Evolutionary conservation across 1,140 invertebrate species (phyloP).

Genomic region (Portunus trituberculatus): DNA sequence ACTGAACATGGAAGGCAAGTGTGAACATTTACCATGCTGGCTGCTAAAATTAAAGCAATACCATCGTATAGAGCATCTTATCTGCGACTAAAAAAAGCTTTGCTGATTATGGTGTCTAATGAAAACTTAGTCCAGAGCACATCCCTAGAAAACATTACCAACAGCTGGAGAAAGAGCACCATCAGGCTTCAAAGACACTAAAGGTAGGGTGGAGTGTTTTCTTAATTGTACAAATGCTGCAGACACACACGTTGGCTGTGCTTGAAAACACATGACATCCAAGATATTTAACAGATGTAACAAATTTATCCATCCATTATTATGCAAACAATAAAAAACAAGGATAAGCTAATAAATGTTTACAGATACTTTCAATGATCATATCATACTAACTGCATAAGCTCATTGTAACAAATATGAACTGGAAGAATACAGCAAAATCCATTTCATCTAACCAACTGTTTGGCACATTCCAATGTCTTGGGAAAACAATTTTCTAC

Average conservation of each 20-base stretch:
- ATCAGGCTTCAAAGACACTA: too few species aligned
- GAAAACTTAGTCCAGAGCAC: neutral
- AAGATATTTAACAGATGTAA: neutral
- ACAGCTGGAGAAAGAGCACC: neutral
- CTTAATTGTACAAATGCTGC: conserved; percentile 11
- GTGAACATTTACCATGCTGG: too few species aligned
- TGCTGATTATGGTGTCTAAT: neutral
- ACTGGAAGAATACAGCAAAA: neutral
- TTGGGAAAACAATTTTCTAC: neutral
- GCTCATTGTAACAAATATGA: neutral
- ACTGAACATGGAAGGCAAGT: conserved; percentile 15
- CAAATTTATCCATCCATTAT: neutral
- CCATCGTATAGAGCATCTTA: neutral
- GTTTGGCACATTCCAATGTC: neutral
- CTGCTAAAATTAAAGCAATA: conserved; percentile 16
- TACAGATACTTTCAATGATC: neutral
- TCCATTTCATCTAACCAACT: neutral
- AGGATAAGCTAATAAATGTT: neutral
- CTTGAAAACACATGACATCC: neutral
- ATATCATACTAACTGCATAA: neutral
- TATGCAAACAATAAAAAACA: conserved; percentile 34
- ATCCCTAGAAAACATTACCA: neutral
- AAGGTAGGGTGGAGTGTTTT: neutral
- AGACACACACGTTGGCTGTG: neutral
- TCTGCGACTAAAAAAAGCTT: neutral